Evolutionary conservation across 2,113 vertebrate species (phyloP), one percentile per base, ranked within the genome.

Genomic region (Excalfactoria chinensis): DNA sequence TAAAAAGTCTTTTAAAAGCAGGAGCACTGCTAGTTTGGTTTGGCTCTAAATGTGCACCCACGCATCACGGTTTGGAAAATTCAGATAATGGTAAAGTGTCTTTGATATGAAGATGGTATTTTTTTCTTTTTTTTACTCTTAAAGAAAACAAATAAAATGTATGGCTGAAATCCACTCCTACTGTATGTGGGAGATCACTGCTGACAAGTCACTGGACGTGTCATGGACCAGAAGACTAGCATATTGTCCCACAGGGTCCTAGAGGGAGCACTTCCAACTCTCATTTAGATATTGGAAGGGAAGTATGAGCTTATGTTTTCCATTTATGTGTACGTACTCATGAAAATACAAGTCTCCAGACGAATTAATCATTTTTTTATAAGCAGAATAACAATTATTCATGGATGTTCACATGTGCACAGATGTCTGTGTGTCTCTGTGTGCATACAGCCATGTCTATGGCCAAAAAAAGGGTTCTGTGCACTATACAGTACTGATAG

Each of bases 21-120:
- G 35, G 6, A 87, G 4, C 41, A n/a, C 35, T 84, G 79, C 23
- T 56, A 30, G 34, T 70, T 79, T 3, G 0, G 5, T 79, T 95
- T 92, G 73, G 35, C 55, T 85, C 19, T 93, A 85, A 70, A 55
- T 62, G 72, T 82, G 82, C 67, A 67, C 72, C 59, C 49, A 78
- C 85, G 32, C 68, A 63, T 43, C 7, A 25, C 30, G 55, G 32
- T 66, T 44, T 67, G 55, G 34, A 88, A 79, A 70, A 63, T 23
- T 55, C 22, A 51, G 84, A 76, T 49, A 70, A 9, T 49, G 40
- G 91, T 87, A 70, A 44, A 83, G 30, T 25, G 17, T 49, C 71
- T 93, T 91, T 93, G 59, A 82, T 76, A 41, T 82, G 28, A 49
- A 93, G 89, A 89, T 83, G 28, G 11, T 79, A 44, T 68, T 86